Evolutionary conservation across 2,797 vertebrate genomes (phyloP).

Genomic region (Lates japonicus): DNA sequence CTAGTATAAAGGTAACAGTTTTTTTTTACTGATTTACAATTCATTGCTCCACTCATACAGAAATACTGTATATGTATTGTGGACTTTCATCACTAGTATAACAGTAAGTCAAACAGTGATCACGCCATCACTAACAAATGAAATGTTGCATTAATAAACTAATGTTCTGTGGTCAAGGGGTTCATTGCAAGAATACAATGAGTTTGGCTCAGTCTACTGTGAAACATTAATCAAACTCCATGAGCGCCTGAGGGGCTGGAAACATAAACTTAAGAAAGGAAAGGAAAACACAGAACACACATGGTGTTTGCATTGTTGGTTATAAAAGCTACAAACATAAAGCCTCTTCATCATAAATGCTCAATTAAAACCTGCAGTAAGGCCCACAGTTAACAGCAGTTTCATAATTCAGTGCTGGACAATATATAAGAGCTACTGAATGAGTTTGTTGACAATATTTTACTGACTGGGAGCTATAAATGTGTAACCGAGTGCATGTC

Average conservation of each 20-base stretch:
- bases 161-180: conserved; percentile 45
- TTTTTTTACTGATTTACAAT: neutral
- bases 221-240: conserved; percentile 70
- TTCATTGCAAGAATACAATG: conserved; percentile 26
- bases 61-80: conserved; percentile 1
- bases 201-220: conserved; percentile 36
- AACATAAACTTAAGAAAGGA: conserved; percentile 4
- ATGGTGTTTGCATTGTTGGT: neutral
- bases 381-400: neutral
- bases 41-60: neutral
- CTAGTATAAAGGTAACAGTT: neutral
- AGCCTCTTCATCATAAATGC: neutral
- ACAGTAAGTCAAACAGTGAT: conserved; percentile 43
- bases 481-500: conserved; percentile 58
- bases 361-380: conserved; percentile 7
- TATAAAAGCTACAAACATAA: conserved; percentile 5
- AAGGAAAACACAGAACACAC: neutral
- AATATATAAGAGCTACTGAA: conserved; percentile 39
- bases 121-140: conserved; percentile 11
- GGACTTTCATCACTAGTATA: conserved; percentile 28
- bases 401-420: conserved; percentile 5
- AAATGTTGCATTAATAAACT: conserved; percentile 55
- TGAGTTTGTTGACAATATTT: conserved; percentile 56
- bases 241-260: conserved; percentile 29
- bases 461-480: conserved; percentile 59